Evolutionary conservation across 35 echinoderm and acorn worm species (phyloP), one percentile per base, ranked within the genome.

Genomic region (Eucidaris tribuloides): DNA sequence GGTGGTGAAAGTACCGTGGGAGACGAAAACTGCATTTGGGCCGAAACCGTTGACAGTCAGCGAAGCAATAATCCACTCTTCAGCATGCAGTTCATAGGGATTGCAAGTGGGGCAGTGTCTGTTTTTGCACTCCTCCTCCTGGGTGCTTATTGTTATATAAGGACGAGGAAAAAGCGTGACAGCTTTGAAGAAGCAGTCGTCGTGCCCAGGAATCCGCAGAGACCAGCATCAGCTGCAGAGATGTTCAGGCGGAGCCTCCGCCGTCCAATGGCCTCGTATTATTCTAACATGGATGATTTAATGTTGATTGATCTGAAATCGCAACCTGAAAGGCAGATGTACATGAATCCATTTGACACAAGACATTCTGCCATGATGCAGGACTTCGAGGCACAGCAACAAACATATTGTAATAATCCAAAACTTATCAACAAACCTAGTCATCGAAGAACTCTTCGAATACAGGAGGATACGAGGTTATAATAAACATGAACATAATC

Each of bases 341-440:
- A 94, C 86, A 94, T 94, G 92, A 94, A 94, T 81, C 86, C 92
- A 28, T 85, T 94, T 56, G 92, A 94, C 46, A 77, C 92, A 18
- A 84, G 92, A 58, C 92, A 94, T 59, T 85, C 86, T 45, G 52
- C 89, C 50, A 64, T 81, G 41, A 37, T 84, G 44, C 45, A 36
- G 24, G 86, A 94, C 20, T 19, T 36, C 11, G 90, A 93, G 36
- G 46, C 86, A 55, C 20, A 76, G 55, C 23, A 76, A 71, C 77
- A 33, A 41, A 74, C 68, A 3, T 36, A 74, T n/a, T 35, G 68
- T 7, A 74, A 44, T 7, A 36, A 33, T 38, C 71, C 85, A 15
- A 83, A 77, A 79, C 41, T 94, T 9, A 56, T 94, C 30, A 76
- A 54, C 24, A 88, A 57, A 62, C 61, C 46, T 11, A 94, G 77